phyloP scores from a whole-genome alignment of 1,140 invertebrate species.

The Brachionus sp. region DNA sequence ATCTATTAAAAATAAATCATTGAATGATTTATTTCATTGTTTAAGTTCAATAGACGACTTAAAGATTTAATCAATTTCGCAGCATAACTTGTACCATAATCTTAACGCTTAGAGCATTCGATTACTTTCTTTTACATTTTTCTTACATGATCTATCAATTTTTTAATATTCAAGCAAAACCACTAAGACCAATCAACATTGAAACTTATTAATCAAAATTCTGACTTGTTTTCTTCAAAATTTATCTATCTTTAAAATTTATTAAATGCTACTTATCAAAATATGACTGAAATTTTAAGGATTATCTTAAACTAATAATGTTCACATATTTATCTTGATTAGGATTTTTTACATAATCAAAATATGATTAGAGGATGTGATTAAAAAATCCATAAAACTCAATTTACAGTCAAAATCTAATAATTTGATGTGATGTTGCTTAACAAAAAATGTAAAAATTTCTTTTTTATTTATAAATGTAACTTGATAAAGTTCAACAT shows the following conservation, averaged over 20 bases:
- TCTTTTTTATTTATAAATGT: neutral
- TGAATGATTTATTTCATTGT: neutral
- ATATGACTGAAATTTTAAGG: neutral
- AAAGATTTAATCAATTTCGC: neutral
- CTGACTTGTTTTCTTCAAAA: neutral
- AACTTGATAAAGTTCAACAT: neutral
- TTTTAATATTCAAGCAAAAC: neutral
- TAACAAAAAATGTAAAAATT: neutral
- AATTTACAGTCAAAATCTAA: neutral
- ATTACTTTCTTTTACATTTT: neutral
- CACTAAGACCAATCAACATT: constrained; percentile 1
- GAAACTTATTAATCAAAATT: neutral
- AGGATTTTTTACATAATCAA: neutral
- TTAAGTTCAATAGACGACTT: neutral
- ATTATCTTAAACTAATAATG: neutral
- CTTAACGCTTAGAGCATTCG: neutral
- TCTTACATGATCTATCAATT: neutral
- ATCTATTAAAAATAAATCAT: neutral
- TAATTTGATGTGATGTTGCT: neutral
- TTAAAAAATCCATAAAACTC: too few relatives aligned
- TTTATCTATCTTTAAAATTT: neutral
- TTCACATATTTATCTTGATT: neutral
- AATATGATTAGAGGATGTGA: neutral
- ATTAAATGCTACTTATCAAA: neutral
- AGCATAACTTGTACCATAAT: neutral